Percentiles rank a stretch among this genome's conserved stretches.
Evolutionary conservation across 2,797 vertebrate species (phyloP).

Genomic region (Periparus ater): DNA sequence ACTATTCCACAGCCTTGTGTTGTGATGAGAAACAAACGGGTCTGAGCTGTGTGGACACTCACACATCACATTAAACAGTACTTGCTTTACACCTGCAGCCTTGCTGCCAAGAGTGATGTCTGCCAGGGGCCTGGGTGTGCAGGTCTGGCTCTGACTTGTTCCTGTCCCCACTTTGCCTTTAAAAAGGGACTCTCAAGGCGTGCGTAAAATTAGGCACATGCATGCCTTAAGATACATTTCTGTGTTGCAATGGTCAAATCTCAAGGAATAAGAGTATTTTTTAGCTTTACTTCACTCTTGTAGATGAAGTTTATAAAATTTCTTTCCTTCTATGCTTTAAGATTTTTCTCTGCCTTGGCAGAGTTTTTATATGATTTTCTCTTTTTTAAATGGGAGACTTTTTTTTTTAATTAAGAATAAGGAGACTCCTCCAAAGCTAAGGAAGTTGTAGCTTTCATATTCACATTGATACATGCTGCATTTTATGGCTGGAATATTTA

Average conservation of each 20-base stretch:
- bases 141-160: not conserved
- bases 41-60: not conserved
- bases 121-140: not conserved
- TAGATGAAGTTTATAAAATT: not conserved
- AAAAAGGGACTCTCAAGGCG: not conserved
- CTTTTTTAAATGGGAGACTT: not conserved
- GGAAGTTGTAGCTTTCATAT: not conserved
- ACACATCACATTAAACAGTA: rapidly evolving
- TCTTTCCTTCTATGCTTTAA: not conserved
- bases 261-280: not conserved
- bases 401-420: not conserved
- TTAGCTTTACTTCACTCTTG: not conserved
- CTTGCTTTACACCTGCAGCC: not conserved
- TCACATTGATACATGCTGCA: not conserved
- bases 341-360: not conserved
- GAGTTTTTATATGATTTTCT: not conserved
- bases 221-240: not conserved
- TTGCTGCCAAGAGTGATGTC: not conserved
- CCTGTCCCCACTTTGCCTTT: not conserved
- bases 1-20: not conserved
- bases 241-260: not conserved
- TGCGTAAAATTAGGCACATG: not conserved
- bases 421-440: not conserved
- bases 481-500: not conserved
- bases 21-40: not conserved